phyloP scores from a whole-genome alignment of 2,113 vertebrate genomes.

The Pluvianellus socialis region DNA sequence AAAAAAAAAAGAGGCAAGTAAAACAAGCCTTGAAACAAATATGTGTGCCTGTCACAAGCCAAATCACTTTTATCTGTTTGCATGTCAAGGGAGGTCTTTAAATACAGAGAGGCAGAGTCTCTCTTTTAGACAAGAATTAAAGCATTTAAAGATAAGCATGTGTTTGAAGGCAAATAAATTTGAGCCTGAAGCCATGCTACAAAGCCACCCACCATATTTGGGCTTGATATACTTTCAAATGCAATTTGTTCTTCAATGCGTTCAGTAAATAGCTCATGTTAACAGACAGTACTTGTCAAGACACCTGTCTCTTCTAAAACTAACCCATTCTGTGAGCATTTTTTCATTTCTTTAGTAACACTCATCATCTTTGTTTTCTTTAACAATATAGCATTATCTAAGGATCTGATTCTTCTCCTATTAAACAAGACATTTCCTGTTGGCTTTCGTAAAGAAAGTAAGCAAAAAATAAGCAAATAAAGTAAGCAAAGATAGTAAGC shows the following conservation, averaged over 20 bases:
- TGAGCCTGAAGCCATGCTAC: background rate
- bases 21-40: background rate
- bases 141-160: background rate
- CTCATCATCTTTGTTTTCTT: background rate
- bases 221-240: background rate
- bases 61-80: background rate
- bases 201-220: background rate
- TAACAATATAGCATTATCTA: background rate
- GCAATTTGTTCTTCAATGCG: background rate
- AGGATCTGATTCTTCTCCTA: background rate
- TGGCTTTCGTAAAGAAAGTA: background rate
- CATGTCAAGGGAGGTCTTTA: background rate
- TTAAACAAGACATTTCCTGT: background rate
- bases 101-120: background rate
- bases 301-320: background rate
- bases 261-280: background rate
- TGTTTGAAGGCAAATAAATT: background rate
- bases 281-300: background rate
- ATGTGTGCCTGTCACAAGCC: background rate
- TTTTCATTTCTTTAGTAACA: background rate
- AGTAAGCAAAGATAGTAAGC: no score
- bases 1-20: background rate
- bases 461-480: no score
- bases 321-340: background rate
- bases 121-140: background rate